Conservation (phyloP, 2,797 vertebrate species). For the Arnoldichthys spilopterus region DNA sequence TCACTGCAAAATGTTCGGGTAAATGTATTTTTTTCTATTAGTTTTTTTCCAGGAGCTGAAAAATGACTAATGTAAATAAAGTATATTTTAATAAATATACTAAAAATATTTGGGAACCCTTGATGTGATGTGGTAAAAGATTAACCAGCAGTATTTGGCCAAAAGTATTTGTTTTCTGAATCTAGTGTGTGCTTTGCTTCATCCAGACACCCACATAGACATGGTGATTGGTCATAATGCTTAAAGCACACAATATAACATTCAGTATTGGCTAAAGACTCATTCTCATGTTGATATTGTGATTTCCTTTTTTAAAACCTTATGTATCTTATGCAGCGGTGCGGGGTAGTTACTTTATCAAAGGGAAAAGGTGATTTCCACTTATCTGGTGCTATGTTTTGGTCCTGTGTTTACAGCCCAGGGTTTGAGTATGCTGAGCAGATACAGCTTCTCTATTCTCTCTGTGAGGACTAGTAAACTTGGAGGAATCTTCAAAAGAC, state of each 20-base stretch:
- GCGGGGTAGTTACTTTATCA: conserved; percentile 1
- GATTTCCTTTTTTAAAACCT: no score
- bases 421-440: conserved; percentile 79
- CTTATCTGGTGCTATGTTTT: background rate
- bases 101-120: no score
- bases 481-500: background rate
- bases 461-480: conserved; percentile 64
- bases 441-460: conserved; percentile 77
- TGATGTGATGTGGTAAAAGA: no score
- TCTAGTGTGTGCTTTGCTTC: no score
- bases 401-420: conserved; percentile 62
- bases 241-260: background rate
- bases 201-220: no score
- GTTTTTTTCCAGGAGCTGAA: no score
- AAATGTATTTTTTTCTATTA: no score
- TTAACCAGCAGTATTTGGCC: no score
- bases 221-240: background rate
- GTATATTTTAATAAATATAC: background rate
- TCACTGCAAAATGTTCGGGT: no score
- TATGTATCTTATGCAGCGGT: no score
- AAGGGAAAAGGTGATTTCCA: background rate
- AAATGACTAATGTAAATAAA: background rate
- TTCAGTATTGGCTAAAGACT: background rate
- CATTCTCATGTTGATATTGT: background rate
- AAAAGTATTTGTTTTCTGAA: no score